Conservation (phyloP, 2,113 vertebrate genomes). For the Arenaria interpres region DNA sequence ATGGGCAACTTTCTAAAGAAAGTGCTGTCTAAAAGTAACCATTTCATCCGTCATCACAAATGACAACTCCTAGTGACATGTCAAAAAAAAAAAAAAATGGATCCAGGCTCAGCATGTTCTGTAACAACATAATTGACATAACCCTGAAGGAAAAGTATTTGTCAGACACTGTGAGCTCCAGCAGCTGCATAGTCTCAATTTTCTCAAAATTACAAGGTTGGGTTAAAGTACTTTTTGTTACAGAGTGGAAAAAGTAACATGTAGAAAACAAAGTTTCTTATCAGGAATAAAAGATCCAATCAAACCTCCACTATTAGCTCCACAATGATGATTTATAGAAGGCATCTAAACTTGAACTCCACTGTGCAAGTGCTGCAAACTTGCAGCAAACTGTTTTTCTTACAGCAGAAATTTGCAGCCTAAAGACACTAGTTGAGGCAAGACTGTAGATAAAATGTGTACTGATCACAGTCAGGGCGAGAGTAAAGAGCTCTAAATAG, state of each 20-base stretch:
- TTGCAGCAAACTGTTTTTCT: not conserved
- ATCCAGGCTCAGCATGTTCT: conserved; percentile 11
- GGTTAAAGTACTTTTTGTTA: not conserved
- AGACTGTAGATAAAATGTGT: rapidly evolving
- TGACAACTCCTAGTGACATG: not conserved
- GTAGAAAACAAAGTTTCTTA: not conserved
- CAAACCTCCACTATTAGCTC: not conserved
- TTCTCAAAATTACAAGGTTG: conserved; percentile 20
- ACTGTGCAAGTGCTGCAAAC: not conserved
- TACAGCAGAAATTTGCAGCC: not conserved
- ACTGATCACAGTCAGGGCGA: rapidly evolving
- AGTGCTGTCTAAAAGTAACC: not conserved
- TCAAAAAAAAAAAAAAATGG: not conserved
- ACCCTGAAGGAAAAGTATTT: not conserved
- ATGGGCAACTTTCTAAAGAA: not conserved
- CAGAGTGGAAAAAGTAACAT: not conserved
- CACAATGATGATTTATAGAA: not conserved
- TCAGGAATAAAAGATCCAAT: not conserved
- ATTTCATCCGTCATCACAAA: not conserved
- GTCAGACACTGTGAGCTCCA: conserved; percentile 11
- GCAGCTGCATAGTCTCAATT: not conserved
- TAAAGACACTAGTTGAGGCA: rapidly evolving
- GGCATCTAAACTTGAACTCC: not conserved
- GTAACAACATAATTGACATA: conserved; percentile 16
- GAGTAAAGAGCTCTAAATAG: not conserved